A percentile compares a stretch with the other conserved stretches of the same genome.
Evolutionary conservation across 1,140 invertebrate species (phyloP).

Genomic region (Drosophila triauraria): DNA sequence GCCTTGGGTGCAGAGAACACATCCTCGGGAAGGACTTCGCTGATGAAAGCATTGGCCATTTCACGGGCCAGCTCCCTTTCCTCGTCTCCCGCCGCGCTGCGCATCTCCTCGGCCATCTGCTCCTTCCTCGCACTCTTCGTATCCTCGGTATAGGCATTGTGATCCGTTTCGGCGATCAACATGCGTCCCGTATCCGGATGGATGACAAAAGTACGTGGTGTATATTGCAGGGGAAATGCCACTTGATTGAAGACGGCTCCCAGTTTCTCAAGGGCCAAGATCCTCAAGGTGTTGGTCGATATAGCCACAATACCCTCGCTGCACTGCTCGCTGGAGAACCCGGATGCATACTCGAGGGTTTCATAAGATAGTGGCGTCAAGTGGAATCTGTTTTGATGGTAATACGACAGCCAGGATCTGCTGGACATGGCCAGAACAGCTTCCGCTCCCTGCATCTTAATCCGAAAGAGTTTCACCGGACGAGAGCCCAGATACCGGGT

Average conservation of each 20-base stretch:
- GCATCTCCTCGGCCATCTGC: conserved; percentile 97
- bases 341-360: conserved; percentile 98
- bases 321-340: conserved; percentile 96
- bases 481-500: conserved; percentile 97
- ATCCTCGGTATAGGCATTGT: conserved; percentile 99
- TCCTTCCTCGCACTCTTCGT: conserved; percentile 95
- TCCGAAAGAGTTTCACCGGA: conserved; percentile 98
- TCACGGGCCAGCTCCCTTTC: conserved; percentile 97
- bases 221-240: conserved; percentile 96
- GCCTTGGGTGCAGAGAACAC: conserved; percentile 98
- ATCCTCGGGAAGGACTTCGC: conserved; percentile 96
- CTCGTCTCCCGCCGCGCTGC: conserved; percentile 95
- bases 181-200: conserved; percentile 97
- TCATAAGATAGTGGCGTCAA: conserved; percentile 98
- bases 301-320: conserved; percentile 99
- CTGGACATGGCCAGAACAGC: conserved; percentile 99
- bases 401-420: conserved; percentile 99
- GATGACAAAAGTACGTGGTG: conserved; percentile 97
- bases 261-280: conserved; percentile 98
- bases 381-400: conserved; percentile 98
- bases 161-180: conserved; percentile 98
- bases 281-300: conserved; percentile 98
- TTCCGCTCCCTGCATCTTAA: conserved; percentile 97
- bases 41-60: conserved; percentile 98
- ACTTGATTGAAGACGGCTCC: conserved; percentile 99